phyloP scores from a whole-genome alignment of 2,797 vertebrate genomes.

The Aeoliscus strigatus region DNA sequence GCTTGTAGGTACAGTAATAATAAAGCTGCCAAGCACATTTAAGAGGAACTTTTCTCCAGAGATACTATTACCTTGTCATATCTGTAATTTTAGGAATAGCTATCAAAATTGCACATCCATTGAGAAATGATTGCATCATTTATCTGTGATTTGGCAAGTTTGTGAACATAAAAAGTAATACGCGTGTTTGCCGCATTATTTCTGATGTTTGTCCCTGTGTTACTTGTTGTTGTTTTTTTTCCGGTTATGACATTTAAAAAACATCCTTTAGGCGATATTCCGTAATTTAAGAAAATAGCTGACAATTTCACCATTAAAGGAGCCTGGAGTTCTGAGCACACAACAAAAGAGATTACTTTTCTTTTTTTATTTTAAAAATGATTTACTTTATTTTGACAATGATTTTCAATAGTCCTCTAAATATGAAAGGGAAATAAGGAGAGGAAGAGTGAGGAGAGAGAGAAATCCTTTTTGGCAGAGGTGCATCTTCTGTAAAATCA shows the following conservation, averaged over 20 bases:
- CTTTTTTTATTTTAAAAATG: conserved; percentile 6
- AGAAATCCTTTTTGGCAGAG: conserved; percentile 16
- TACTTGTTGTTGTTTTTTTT: conserved; percentile 23
- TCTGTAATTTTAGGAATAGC: conserved; percentile 31
- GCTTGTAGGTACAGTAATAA: conserved; percentile 32
- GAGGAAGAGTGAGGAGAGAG: conserved; percentile 23
- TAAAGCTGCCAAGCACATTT: conserved; percentile 19
- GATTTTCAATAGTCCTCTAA: conserved; percentile 7
- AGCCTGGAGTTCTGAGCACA: conserved; percentile 17
- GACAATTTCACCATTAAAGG: conserved; percentile 38
- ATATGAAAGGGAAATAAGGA: conserved; percentile 24
- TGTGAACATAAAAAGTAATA: conserved; percentile 16
- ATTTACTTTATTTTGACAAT: conserved; percentile 17
- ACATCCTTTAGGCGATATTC: conserved; percentile 18
- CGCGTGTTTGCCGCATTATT: conserved; percentile 18
- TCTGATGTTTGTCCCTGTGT: conserved; percentile 14
- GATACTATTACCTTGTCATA: conserved; percentile 40
- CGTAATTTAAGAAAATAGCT: conserved; percentile 23
- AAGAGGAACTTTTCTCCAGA: conserved; percentile 27
- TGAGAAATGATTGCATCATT: conserved; percentile 38
- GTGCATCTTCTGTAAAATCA: conserved; percentile 18
- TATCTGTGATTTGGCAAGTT: conserved; percentile 26
- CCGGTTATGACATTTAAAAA: conserved; percentile 13
- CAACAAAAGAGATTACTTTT: conserved; percentile 18
- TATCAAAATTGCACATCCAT: conserved; percentile 36